These are phyloP conservation scores for Babylonia areolata DNA, from an alignment of 1,140 invertebrate species.

Conservation along the genomic window DNA sequence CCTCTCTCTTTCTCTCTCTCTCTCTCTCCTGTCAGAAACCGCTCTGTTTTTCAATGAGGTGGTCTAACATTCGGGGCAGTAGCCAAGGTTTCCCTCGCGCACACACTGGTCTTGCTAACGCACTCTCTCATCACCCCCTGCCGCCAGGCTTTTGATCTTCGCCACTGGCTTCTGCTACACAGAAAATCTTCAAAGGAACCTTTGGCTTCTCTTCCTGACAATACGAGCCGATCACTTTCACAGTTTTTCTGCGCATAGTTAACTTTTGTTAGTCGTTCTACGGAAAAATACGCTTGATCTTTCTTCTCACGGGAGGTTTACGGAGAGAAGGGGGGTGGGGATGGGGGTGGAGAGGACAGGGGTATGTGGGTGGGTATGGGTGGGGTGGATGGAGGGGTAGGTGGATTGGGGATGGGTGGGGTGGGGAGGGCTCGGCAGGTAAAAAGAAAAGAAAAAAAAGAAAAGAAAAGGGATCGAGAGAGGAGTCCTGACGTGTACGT, in stretches of 20 bases:
- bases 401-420: no score
- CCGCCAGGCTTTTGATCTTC: constrained; percentile 15
- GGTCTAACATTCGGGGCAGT: constrained; percentile 14
- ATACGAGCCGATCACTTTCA: constrained; percentile 34
- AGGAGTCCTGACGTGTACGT: not conserved
- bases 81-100: not conserved
- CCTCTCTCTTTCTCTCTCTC: not conserved
- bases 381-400: no score
- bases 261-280: constrained; percentile 20
- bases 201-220: constrained; percentile 9
- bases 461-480: not conserved
- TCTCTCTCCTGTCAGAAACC: not conserved
- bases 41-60: not conserved
- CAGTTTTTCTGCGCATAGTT: constrained; percentile 24
- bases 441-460: not conserved
- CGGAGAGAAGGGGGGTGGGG: not conserved
- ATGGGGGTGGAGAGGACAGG: not conserved
- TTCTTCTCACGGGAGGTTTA: constrained; percentile 17
- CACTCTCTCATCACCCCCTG: constrained; percentile 25
- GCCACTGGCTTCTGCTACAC: constrained; percentile 1
- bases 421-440: no score
- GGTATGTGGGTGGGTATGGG: no score
- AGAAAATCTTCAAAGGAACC: constrained; percentile 23
- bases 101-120: constrained; percentile 13
- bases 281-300: constrained; percentile 17